Evolutionary conservation across 2,888 invertebrate species (phyloP).

Genomic region (Prosopocoilus inquinatus): DNA sequence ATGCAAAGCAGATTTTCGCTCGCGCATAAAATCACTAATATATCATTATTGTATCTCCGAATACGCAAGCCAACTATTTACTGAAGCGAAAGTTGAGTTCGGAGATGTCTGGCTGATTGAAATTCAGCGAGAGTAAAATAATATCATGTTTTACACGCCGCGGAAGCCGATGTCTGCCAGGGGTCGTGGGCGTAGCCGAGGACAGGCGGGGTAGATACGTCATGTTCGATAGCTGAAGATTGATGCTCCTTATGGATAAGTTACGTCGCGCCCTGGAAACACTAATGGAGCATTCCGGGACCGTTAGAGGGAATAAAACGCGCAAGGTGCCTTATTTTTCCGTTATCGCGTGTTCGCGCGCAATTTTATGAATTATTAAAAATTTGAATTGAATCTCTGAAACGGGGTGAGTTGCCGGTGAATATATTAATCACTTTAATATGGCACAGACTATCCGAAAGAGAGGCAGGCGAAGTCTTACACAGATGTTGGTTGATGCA

Average conservation of each 20-base stretch:
- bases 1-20: neutral
- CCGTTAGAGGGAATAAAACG: neutral
- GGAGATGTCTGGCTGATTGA: slow-evolving; percentile 38
- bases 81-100: slow-evolving; percentile 37
- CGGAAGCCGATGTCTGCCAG: slow-evolving; percentile 20
- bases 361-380: too few species aligned
- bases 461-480: too few species aligned
- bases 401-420: too few species aligned
- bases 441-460: too few species aligned
- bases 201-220: slow-evolving; percentile 28
- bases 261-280: slow-evolving; percentile 34
- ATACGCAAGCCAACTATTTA: slow-evolving; percentile 30
- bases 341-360: too few species aligned
- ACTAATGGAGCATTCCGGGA: slow-evolving; percentile 17
- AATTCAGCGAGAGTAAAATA: slow-evolving; percentile 43
- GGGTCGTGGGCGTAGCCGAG: slow-evolving; percentile 19
- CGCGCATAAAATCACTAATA: neutral
- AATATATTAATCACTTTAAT: too few species aligned
- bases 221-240: slow-evolving; percentile 46
- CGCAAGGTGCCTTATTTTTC: too few species aligned
- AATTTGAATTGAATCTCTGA: too few species aligned
- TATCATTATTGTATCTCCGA: neutral
- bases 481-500: too few species aligned
- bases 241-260: slow-evolving; percentile 44
- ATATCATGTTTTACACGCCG: slow-evolving; percentile 41